Conservation (phyloP, 2,797 vertebrate genomes). For the Perodicticus potto region DNA sequence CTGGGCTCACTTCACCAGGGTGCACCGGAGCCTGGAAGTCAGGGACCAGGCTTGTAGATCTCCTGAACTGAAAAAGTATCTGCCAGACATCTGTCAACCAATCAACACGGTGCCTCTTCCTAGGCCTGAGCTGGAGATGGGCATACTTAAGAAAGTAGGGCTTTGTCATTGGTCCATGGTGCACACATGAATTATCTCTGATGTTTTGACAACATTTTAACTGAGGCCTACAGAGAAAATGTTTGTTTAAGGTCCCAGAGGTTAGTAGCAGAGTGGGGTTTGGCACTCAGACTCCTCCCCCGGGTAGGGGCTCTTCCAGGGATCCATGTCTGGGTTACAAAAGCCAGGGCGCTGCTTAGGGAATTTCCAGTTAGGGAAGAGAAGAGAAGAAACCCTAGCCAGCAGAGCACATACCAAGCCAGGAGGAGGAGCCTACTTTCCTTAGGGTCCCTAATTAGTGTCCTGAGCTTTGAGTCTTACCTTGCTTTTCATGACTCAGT, state of each 20-base stretch:
- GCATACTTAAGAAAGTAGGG: rapidly evolving
- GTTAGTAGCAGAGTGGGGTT: background rate
- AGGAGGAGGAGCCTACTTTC: background rate
- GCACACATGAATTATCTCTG: rapidly evolving
- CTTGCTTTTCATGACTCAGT: background rate
- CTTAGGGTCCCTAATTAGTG: rapidly evolving
- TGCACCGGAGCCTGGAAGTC: background rate
- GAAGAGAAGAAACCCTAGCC: rapidly evolving
- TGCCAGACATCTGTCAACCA: too few species aligned
- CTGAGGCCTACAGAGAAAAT: background rate
- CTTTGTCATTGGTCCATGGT: background rate
- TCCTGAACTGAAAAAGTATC: too few species aligned
- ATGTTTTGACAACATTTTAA: background rate
- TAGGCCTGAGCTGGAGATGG: background rate
- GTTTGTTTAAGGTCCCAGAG: background rate
- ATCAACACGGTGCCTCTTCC: background rate
- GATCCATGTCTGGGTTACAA: background rate
- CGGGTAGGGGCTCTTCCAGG: background rate
- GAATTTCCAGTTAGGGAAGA: background rate
- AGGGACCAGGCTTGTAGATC: rapidly evolving
- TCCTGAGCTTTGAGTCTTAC: background rate
- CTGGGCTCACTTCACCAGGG: background rate
- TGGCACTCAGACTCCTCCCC: background rate
- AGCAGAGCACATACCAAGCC: background rate
- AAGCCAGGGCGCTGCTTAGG: background rate